Evolutionary conservation across 2,797 vertebrate genomes (phyloP), one percentile per base, ranked within the genome.

Genomic region (Chiroxiphia lanceolata): DNA sequence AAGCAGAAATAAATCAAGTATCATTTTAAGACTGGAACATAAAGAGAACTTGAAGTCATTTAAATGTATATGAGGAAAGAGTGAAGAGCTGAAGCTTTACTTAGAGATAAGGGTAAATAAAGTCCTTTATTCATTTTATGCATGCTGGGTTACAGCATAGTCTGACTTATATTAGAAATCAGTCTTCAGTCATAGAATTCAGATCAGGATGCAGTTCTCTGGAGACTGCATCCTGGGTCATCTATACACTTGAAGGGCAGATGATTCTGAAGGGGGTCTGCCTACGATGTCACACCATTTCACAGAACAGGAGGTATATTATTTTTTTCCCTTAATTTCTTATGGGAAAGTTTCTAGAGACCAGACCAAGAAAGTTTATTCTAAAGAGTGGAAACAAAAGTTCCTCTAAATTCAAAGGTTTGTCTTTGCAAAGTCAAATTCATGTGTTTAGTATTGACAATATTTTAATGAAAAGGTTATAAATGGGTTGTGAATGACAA

Each of bases 1-100:
- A 85, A 94, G 56, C 36, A 95, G 90, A 97, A 97, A 94, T 96
- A 97, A 97, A 97, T 97, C 92, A 97, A 94, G 63, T 68, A 97
- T 90, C 63, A 68, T 21, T 96, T 97, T 95, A 94, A 97, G 88
- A 83, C 50, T 81, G 53, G 57, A 94, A 78, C 17, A 10, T 84
- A 83, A 95, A 87, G 51, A 76, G 26, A 33, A 69, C 88, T 94
- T 94, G 88, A 96, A 95, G 26, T 75, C 13, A 94, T 97, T 94
- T 96, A 96, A 95, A 96, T 96, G 38, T 75, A 90, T 96, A 94
- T 90, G 95, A 96, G 95, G 92, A 94, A 94, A 90, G 91, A 67
- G n/a, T 88, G 80, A 94, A 82, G 61, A 89, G 78, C 54, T 91
- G 57, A 93, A 88, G 27, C 57, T 95, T 96, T 91, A 34, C 42